Percentiles rank a stretch among this genome's conserved stretches.
Evolutionary conservation across 2,113 vertebrate genomes (phyloP).

Genomic region (Physeter macrocephalus): DNA sequence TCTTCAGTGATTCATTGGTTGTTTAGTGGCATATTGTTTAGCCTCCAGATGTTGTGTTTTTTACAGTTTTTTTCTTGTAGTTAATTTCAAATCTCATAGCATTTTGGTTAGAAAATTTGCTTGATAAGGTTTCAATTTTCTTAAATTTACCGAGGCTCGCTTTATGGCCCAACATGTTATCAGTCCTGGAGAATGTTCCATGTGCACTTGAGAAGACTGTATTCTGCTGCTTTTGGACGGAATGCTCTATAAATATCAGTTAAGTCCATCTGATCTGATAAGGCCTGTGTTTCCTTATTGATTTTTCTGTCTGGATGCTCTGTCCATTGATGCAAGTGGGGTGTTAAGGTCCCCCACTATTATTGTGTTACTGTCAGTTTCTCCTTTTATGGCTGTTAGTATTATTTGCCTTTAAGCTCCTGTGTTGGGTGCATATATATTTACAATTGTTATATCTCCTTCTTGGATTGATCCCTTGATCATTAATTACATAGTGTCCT

Average conservation of each 20-base stretch:
- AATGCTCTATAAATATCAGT: not conserved
- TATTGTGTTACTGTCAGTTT: too few species aligned
- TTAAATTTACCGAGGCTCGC: not conserved
- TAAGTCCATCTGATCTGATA: not conserved
- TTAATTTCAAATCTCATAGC: not conserved
- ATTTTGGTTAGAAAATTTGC: not conserved
- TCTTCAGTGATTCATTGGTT: not conserved
- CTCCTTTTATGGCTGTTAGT: too few species aligned
- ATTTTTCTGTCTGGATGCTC: too few species aligned
- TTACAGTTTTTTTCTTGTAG: not conserved
- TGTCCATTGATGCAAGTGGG: too few species aligned
- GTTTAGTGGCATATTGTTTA: not conserved
- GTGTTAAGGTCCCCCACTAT: too few species aligned
- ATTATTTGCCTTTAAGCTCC: too few species aligned
- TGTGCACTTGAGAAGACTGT: not conserved
- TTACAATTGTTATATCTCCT: too few species aligned
- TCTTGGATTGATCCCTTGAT: too few species aligned
- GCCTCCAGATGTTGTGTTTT: not conserved
- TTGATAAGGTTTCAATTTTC: not conserved
- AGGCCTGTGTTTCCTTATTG: too few species aligned
- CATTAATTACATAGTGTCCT: too few species aligned
- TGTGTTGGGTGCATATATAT: too few species aligned
- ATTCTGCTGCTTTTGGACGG: not conserved
- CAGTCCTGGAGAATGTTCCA: not conserved
- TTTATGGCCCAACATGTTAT: not conserved